Evolutionary conservation across 2,113 vertebrate genomes (phyloP), one percentile per base, ranked within the genome.

Genomic region (Callithrix jacchus): DNA sequence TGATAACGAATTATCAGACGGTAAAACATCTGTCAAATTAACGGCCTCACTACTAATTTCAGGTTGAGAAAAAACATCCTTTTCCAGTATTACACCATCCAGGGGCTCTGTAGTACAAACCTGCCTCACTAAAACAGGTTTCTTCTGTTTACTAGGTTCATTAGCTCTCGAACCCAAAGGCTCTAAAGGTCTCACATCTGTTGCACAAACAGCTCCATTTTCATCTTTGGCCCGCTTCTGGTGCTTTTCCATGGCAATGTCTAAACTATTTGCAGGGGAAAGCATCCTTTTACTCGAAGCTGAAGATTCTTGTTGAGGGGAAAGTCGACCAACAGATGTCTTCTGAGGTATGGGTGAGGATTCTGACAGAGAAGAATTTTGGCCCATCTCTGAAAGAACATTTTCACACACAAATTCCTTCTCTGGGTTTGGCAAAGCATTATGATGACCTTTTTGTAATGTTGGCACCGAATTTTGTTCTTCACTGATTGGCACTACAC

Each of bases 201-300:
- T 98, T 17, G 99, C 66, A 84, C 99, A 99, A 71, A 99, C 99
- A 88, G 99, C 98, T 27, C 99, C 99, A 2, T 99, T 99, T 95
- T 99, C 99, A 97, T 99, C 99, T 97, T 99, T 99, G 61, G 99
- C 99, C 23, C 99, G 99, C 90, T 99, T 99, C 56, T 99, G 99
- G 66, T 99, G 99, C 95, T 99, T 99, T 97, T 99, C 99, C 99
- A 99, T 99, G 97, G 99, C 99, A 95, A 99, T 99, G 98, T 99
- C 99, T 97, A 99, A 98, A 97, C 99, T 99, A 96, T 99, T 99
- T 89, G 99, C 99, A 87, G 99, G 99, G 21, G 99, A 99, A 77
- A 99, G 98, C 99, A 99, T 99, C 86, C 99, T 99, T 97, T 99
- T 99, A 96, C 99, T 99, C 23, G 99, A 99, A 68, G 99, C 99